phyloP scores from a whole-genome alignment of 2,888 invertebrate species.

The Ormyrus pomaceus region DNA sequence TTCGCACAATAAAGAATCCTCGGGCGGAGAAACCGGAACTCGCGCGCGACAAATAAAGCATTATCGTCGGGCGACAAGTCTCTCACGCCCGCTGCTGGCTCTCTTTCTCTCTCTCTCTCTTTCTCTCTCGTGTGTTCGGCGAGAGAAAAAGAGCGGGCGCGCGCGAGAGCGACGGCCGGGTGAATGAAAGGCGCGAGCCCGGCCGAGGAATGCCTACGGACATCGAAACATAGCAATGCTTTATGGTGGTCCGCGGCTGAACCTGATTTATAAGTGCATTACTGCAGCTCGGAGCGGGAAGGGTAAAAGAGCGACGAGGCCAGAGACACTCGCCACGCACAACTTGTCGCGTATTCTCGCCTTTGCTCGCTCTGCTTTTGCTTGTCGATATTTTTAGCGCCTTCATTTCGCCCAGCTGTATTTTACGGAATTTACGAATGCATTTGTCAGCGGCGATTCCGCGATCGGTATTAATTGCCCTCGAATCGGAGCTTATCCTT shows the following conservation, averaged over 20 bases:
- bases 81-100: conserved; percentile 69
- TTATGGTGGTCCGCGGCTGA: conserved; percentile 76
- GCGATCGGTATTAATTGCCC: too few relatives aligned
- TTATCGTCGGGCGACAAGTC: conserved; percentile 75
- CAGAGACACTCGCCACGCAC: conserved; percentile 41
- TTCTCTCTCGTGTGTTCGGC: conserved; percentile 42
- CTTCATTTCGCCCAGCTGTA: not conserved
- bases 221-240: conserved; percentile 76
- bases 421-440: conserved; percentile 8
- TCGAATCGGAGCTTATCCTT: not conserved
- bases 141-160: conserved; percentile 29
- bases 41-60: conserved; percentile 74
- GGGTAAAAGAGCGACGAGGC: conserved; percentile 24
- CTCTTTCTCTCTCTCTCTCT: not conserved
- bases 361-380: not conserved
- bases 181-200: conserved; percentile 75
- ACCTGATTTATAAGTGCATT: conserved; percentile 76
- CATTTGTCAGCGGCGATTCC: not conserved
- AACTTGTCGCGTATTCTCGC: not conserved
- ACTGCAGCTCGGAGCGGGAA: conserved; percentile 62
- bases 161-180: conserved; percentile 69
- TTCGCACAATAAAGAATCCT: conserved; percentile 75
- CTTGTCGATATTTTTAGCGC: not conserved
- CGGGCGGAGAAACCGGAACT: conserved; percentile 63
- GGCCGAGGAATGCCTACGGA: conserved; percentile 75